Evolutionary conservation across 2,113 vertebrate genomes (phyloP), one percentile per base, ranked within the genome.

Genomic region (Oreotragus oreotragus): DNA sequence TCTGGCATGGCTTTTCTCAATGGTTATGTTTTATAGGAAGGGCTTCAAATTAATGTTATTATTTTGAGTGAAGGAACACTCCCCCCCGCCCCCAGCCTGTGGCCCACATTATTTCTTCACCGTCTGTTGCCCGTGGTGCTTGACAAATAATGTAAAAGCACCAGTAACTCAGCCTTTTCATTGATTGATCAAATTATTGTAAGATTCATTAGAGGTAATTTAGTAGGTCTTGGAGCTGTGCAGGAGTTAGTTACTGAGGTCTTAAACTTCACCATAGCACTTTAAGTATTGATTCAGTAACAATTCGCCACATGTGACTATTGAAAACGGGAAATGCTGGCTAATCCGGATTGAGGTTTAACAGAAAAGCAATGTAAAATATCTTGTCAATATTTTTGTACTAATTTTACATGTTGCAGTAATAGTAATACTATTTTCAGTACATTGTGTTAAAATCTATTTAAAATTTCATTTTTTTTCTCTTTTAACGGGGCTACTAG

Each of bases 401-500:
- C 79, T 86, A 12, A 49, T 73, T 77, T 73, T 77, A 39, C 39
- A 49, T 62, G 25, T 51, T 84, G 36, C 60, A 90, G 81, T 66
- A 70, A 64, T 77, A 30, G 86, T 79, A 60, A 76, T 77, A 30
- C 36, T 25, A 2, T 88, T 89, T 96, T 62, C 17, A 9, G 25
- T 79, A 17, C 36, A 57, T 70, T 55, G 4, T 85, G 70, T 93
- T 88, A 83, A 94, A 84, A 27, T 80, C 60, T n/a, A 33, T 79
- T 96, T 94, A 33, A 84, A 85, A 28, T 88, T 92, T 77, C 19
- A 66, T n/a, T 12, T 36, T 87, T 89, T 89, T 91, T 83, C 43
- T 81, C 21, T 57, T 64, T 70, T 58, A 90, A 85, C 90, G 39
- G 21, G 2, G 27, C n/a, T 57, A 23, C 10, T 60, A 33, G 14